Evolutionary conservation across 2,113 vertebrate genomes (phyloP).

Genomic region (Campylomormyrus tamandua): DNA sequence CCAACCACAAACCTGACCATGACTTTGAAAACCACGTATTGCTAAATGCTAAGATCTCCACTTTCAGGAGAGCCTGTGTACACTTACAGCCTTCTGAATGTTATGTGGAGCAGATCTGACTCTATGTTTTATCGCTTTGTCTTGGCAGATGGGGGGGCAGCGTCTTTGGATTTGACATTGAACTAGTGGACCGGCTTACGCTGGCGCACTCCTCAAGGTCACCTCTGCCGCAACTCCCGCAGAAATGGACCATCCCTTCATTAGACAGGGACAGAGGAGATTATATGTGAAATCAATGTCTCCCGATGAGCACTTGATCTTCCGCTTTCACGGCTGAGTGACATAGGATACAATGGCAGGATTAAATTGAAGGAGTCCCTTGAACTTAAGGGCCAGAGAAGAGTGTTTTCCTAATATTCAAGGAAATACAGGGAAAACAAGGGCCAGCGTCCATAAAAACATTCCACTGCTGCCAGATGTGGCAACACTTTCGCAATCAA

Average conservation of each 20-base stretch:
- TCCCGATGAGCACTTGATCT: neutral
- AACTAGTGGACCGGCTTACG: neutral
- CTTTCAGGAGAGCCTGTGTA: neutral
- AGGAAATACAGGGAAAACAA: neutral
- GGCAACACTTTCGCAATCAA: neutral
- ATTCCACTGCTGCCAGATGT: neutral
- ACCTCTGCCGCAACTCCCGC: neutral
- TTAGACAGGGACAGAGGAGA: conserved; percentile 1
- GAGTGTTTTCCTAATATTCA: neutral
- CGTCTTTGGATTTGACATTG: conserved; percentile 15
- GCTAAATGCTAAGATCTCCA: neutral
- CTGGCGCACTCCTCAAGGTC: neutral
- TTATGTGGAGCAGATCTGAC: neutral
- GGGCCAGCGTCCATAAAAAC: neutral
- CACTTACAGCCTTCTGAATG: neutral
- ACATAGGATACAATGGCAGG: neutral
- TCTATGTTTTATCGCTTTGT: neutral
- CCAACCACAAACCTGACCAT: neutral
- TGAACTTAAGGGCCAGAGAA: neutral
- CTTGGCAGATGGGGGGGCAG: neutral
- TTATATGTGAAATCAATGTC: conserved; percentile 17
- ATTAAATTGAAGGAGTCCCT: neutral
- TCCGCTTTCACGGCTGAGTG: neutral
- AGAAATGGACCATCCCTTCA: neutral
- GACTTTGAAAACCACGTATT: neutral